Evolutionary conservation across 2,113 vertebrate genomes (phyloP), one percentile per base, ranked within the genome.

Genomic region (Albula glossodonta): DNA sequence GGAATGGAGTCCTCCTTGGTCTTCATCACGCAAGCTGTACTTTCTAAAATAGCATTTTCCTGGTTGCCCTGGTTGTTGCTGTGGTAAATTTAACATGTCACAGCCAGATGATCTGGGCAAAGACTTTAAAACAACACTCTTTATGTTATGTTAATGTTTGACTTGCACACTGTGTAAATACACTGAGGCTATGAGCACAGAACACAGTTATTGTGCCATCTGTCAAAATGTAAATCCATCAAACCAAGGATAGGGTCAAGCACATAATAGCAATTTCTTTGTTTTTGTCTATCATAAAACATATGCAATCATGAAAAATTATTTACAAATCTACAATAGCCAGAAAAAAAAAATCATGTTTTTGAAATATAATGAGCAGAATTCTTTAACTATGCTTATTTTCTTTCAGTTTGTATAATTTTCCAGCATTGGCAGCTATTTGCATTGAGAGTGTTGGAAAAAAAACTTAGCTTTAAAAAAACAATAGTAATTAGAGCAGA

Each of bases 381-480:
- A 60, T n/a, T 83, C 22, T 9, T 60, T 83, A 53, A 41, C 5
- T 83, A 82, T 82, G 80, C 82, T 31, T 57, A 63, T 83, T 31
- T 41, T 53, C 81, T n/a, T n/a, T 7, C 51, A 31, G 12, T 57
- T 25, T 41, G 10, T 15, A 82, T 82, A 10, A 82, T 51, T 15
- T 22, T 81, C 31, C 31, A 4, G 52, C 51, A 82, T 51, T 77
- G 70, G 12, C 12, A 56, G 53, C 53, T 9, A 10, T 81, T 12
- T 11, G 12, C 31, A 81, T 48, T 81, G n/a, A 48, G 79, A 51
- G 3, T 52, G 50, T 56, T 17, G 17, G 52, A 82, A 51, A 31
- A 77, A 19, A 77, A 77, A 77, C 25, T 81, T 81, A 77, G 8
- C 25, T 81, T 81, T 81, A 15, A 51, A 82, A 51, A 10, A 19